phyloP scores from a whole-genome alignment of 2,888 invertebrate species.

The Itoplectis maculator region DNA sequence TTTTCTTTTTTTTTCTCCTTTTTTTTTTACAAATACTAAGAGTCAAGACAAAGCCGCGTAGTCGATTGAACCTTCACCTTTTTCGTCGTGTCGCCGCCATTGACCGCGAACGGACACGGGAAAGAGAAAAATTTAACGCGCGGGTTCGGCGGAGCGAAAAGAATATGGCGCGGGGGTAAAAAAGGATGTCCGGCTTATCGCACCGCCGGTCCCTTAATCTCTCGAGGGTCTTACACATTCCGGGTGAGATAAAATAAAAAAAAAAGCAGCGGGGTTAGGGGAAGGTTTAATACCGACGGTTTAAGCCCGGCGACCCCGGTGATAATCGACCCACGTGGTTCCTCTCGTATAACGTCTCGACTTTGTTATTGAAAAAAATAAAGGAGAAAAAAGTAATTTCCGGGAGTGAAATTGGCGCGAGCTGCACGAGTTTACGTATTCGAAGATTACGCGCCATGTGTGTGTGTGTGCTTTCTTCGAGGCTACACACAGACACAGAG shows the following conservation, averaged over 20 bases:
- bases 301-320: neutral
- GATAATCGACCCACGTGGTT: constrained; percentile 9
- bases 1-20: neutral
- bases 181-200: constrained; percentile 7
- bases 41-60: constrained; percentile 16
- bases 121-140: constrained; percentile 9
- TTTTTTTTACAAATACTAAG: constrained; percentile 23
- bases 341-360: too few species aligned
- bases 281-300: neutral
- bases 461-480: constrained; percentile 72
- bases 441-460: neutral
- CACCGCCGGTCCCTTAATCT: constrained; percentile 6
- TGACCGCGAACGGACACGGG: constrained; percentile 11
- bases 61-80: constrained; percentile 36
- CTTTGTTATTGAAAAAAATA: constrained; percentile 19
- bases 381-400: constrained; percentile 2
- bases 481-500: constrained; percentile 17
- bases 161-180: neutral
- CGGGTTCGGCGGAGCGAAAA: constrained; percentile 15
- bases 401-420: neutral
- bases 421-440: neutral
- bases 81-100: constrained; percentile 9
- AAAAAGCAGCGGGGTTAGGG: neutral
- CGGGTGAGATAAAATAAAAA: constrained; percentile 33
- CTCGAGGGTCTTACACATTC: neutral